These are phyloP conservation scores for Sisyra terminalis DNA, from an alignment of 2,888 invertebrate species.

Conservation along the genomic window DNA sequence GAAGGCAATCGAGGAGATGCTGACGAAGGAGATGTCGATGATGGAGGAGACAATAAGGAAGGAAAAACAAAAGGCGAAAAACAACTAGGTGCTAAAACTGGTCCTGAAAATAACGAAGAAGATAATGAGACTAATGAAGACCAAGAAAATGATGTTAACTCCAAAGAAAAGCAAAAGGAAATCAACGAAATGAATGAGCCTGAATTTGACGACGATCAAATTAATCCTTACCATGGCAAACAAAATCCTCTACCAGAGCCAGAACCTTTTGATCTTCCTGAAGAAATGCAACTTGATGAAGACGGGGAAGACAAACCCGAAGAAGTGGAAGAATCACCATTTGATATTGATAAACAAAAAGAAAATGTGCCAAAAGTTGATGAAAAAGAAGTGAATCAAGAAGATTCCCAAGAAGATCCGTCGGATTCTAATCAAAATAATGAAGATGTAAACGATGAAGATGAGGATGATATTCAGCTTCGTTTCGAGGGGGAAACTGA, in stretches of 20 bases:
- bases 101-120: constrained; percentile 51
- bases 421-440: constrained; percentile 29
- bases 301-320: constrained; percentile 43
- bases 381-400: constrained; percentile 18
- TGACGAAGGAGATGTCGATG: constrained; percentile 20
- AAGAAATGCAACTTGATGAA: constrained; percentile 68
- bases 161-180: constrained; percentile 34
- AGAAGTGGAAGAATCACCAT: constrained; percentile 46
- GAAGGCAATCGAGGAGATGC: constrained; percentile 22
- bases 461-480: constrained; percentile 24
- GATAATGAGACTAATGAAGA: constrained; percentile 36
- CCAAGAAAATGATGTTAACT: constrained; percentile 27
- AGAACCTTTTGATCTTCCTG: constrained; percentile 75
- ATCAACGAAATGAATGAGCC: constrained; percentile 73
- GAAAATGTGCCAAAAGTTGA: constrained; percentile 20
- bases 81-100: constrained; percentile 63
- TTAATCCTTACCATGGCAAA: constrained; percentile 70
- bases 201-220: constrained; percentile 62
- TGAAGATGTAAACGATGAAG: constrained; percentile 20
- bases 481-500: constrained; percentile 17
- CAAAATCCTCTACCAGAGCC: constrained; percentile 63
- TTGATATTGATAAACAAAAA: constrained; percentile 71
- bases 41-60: constrained; percentile 24
- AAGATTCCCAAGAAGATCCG: constrained; percentile 21
- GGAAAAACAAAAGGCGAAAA: constrained; percentile 48